phyloP scores from a whole-genome alignment of 1,140 invertebrate species.

The Paraescarpia echinospica region DNA sequence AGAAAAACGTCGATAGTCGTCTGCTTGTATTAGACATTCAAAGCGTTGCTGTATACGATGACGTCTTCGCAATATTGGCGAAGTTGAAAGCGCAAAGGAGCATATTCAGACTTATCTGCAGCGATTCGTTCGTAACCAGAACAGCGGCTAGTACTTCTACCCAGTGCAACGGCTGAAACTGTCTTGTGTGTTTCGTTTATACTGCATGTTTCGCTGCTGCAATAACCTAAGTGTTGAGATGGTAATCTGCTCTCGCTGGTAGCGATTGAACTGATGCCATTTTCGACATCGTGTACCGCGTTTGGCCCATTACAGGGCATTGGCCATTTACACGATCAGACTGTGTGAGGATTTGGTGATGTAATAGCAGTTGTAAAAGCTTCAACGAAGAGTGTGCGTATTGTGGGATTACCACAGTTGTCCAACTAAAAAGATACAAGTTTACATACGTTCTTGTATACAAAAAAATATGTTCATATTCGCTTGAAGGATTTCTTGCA shows the following conservation, averaged over 20 bases:
- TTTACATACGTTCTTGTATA: neutral
- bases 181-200: neutral
- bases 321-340: neutral
- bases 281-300: neutral
- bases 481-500: no score
- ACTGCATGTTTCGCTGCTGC: neutral
- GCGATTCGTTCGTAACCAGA: neutral
- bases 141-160: neutral
- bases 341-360: neutral
- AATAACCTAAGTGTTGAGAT: neutral
- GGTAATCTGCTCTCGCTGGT: neutral
- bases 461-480: no score
- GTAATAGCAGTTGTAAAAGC: neutral
- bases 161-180: neutral
- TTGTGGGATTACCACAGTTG: neutral
- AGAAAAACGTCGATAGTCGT: neutral
- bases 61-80: neutral
- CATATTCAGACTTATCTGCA: neutral
- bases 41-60: neutral
- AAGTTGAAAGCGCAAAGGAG: neutral
- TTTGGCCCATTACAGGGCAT: neutral
- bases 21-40: neutral
- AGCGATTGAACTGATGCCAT: neutral
- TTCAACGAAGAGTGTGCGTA: neutral
- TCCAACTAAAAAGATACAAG: neutral